phyloP scores from a whole-genome alignment of 2,113 vertebrate genomes.

The Lepidothrix coronata region DNA sequence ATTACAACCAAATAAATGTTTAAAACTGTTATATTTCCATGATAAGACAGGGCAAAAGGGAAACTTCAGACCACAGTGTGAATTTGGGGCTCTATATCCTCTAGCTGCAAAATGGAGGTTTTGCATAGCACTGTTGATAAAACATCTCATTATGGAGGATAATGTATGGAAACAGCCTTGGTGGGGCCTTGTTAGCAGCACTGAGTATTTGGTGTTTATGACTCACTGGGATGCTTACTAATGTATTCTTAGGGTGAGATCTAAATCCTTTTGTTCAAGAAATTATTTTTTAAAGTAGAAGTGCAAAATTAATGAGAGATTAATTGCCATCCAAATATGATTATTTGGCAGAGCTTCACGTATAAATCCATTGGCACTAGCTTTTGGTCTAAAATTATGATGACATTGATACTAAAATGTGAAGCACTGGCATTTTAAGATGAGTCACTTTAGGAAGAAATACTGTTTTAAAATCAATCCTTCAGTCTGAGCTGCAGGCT shows the following conservation, averaged over 20 bases:
- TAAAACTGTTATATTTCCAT: neutral
- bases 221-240: neutral
- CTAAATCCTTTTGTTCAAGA: neutral
- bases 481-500: neutral
- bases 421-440: slow-evolving; percentile 3
- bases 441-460: slow-evolving; percentile 13
- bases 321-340: neutral
- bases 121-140: neutral
- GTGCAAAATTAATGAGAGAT: neutral
- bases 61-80: neutral
- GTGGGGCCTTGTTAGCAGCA: neutral
- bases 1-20: neutral
- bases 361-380: neutral
- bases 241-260: neutral
- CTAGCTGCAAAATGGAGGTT: neutral
- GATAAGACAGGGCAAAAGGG: neutral
- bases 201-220: neutral
- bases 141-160: neutral
- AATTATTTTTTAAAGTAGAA: neutral
- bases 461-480: neutral
- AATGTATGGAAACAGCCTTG: neutral
- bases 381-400: neutral
- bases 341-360: neutral
- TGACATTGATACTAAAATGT: neutral
- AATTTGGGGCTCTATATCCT: neutral